These are phyloP conservation scores for Conger conger DNA, from an alignment of 2,113 vertebrate genomes.

Conservation along the genomic window DNA sequence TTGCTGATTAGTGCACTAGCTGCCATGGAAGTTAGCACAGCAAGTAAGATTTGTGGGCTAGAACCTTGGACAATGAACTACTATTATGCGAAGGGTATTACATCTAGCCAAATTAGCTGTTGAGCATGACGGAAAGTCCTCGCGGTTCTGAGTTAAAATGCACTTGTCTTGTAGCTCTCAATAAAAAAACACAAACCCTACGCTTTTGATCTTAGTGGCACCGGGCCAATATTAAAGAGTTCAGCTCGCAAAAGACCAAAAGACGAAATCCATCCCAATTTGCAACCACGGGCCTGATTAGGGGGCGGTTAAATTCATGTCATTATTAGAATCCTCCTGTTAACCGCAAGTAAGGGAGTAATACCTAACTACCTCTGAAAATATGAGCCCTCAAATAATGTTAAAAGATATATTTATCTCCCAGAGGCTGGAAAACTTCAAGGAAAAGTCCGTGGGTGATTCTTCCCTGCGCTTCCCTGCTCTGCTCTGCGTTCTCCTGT, in stretches of 20 bases:
- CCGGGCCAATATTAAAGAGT: not conserved
- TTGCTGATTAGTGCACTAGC: no score
- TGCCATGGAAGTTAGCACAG: not conserved
- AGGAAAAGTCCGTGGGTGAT: not conserved
- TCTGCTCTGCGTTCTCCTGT: not conserved
- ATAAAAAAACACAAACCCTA: not conserved
- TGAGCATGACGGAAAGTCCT: no score
- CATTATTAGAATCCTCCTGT: not conserved
- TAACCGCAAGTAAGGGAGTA: not conserved
- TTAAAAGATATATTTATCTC: not conserved
- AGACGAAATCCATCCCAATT: not conserved
- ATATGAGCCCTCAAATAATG: not conserved
- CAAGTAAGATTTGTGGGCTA: not conserved
- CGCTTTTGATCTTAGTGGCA: no score
- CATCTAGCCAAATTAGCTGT: not conserved
- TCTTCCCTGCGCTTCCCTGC: not conserved
- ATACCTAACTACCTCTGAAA: not conserved
- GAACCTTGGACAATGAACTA: not conserved
- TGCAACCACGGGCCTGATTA: not conserved
- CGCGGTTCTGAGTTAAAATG: no score
- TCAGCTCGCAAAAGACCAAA: not conserved
- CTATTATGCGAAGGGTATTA: not conserved
- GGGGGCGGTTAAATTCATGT: not conserved
- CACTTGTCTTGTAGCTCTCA: not conserved
- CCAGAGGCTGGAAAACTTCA: not conserved